Conservation (phyloP, 2,113 vertebrate species). For the Raja brachyura region DNA sequence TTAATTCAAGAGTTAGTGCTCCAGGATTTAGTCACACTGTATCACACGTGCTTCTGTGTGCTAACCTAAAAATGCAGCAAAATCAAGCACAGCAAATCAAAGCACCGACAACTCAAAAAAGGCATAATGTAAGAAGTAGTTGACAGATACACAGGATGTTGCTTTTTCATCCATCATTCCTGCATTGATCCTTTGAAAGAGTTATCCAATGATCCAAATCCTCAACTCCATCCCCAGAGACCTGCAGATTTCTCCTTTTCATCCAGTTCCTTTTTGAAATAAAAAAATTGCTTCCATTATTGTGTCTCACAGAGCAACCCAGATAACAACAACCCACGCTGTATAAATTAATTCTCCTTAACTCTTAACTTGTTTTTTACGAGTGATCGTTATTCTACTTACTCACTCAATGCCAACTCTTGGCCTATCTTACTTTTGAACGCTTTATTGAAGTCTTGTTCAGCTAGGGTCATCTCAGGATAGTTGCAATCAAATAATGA, state of each 20-base stretch:
- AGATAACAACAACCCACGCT: neutral
- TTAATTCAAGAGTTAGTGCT: neutral
- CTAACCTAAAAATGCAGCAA: neutral
- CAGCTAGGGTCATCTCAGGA: neutral
- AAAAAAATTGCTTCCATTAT: neutral
- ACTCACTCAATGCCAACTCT: neutral
- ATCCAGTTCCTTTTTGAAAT: no score
- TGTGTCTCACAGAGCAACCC: neutral
- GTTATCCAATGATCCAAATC: neutral
- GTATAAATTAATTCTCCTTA: neutral
- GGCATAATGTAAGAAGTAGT: neutral
- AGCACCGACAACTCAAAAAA: neutral
- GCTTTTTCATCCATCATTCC: neutral
- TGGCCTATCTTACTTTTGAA: neutral
- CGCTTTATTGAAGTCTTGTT: neutral
- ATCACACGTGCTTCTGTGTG: neutral
- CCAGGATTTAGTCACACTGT: neutral
- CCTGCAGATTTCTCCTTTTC: neutral
- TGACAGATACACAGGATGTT: neutral
- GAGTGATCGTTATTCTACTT: neutral
- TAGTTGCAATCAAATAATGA: neutral
- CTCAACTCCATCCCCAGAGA: neutral
- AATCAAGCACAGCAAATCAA: neutral
- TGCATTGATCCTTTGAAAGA: neutral
- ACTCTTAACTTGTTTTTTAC: neutral